These are phyloP conservation scores for Nothobranchius kuhntae DNA, from an alignment of 2,113 vertebrate genomes.

Conservation along the genomic window DNA sequence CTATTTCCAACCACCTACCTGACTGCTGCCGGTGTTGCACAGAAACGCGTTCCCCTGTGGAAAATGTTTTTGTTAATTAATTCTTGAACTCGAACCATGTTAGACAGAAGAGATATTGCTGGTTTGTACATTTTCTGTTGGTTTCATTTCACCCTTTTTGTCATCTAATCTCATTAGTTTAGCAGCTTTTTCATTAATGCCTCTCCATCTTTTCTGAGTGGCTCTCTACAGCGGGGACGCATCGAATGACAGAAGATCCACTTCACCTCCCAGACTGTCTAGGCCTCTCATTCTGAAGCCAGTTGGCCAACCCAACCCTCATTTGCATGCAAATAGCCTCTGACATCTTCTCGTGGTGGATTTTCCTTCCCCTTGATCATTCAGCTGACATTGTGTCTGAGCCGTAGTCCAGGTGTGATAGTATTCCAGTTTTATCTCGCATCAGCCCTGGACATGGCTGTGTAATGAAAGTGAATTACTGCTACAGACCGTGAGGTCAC, in stretches of 20 bases:
- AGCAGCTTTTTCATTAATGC: conserved; percentile 21
- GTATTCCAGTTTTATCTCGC: conserved; percentile 7
- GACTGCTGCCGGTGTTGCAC: no score
- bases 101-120: no score
- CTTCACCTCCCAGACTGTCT: conserved; percentile 26
- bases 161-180: neutral
- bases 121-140: neutral
- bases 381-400: conserved; percentile 20
- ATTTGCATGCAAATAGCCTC: conserved; percentile 68
- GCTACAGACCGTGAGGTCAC: neutral
- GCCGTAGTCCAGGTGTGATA: conserved; percentile 16
- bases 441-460: neutral
- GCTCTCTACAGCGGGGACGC: conserved; percentile 29
- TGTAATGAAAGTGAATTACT: conserved; percentile 11
- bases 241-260: conserved; percentile 24
- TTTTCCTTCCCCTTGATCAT: conserved; percentile 48
- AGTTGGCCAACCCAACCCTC: conserved; percentile 51
- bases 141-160: neutral
- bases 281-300: conserved; percentile 33
- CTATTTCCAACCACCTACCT: no score
- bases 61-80: no score
- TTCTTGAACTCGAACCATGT: no score
- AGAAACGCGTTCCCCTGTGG: no score
- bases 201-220: conserved; percentile 13
- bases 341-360: conserved; percentile 8